Evolutionary conservation across 2,797 vertebrate genomes (phyloP), one percentile per base, ranked within the genome.

Genomic region (Lithobates pipiens): DNA sequence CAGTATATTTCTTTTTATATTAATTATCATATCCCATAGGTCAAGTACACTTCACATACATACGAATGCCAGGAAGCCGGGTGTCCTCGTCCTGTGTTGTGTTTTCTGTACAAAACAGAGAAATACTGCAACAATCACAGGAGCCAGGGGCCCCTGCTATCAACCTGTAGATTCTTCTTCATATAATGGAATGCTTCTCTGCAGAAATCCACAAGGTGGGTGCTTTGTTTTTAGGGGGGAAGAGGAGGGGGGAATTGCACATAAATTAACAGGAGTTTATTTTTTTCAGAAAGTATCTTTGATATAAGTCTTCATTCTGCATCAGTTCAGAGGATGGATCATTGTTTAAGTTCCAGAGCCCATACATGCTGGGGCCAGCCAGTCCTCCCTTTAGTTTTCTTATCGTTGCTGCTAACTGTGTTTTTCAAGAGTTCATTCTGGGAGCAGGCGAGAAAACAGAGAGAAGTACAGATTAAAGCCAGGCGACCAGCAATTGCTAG

Each of bases 311-410:
- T 88, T 85, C 88, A 79, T 89, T 86, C 80, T 88, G 89, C 85
- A 39, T 39, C 8, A 88, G 39, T 88, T 75, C 83, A 46, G 65
- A 34, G 50, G 86, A 46, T 46, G 44, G 39, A 69, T 97, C 96
- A 98, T 91, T 99, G 98, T 95, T 99, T 99, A 90, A 99, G 97
- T 92, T 99, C 98, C 94, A 99, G 92, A 88, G 98, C 98, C 98
- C 98, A 99, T 91, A 99, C 98, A 84, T 99, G 98, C 91, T 99
- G 98, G 34, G 98, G 98, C 98, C 98, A 99, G 91, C 98, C 98
- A 88, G 98, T 99, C 91, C 98, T 95, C 73, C 98, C 98, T 96
- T 99, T 99, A 84, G 95, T 97, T 95, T 98, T 99, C 96, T 98
- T 99, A 92, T 99, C 98, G 90, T 93, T 96, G 89, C 94, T 96